Conservation (phyloP, 2,113 vertebrate species). For the Scomber japonicus region DNA sequence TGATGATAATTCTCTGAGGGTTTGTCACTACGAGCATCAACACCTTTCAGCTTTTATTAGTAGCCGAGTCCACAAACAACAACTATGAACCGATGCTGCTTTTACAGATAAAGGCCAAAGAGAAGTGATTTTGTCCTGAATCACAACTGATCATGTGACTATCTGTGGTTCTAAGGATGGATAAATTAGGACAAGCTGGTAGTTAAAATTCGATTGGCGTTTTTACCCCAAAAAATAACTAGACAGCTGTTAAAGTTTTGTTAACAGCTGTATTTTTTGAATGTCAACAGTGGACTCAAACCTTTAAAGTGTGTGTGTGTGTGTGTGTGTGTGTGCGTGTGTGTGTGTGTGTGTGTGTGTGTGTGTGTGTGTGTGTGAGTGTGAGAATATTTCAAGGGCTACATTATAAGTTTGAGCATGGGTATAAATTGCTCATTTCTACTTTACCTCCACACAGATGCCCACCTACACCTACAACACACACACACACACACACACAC, state of each 20-base stretch:
- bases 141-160: neutral
- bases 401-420: slow-evolving; percentile 7
- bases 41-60: neutral
- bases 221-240: neutral
- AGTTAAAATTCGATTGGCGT: neutral
- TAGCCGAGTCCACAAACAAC: neutral
- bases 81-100: neutral
- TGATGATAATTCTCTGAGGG: too few species aligned
- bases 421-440: slow-evolving; percentile 11
- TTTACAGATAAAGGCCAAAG: neutral
- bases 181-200: neutral
- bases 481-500: too few species aligned
- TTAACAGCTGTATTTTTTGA: neutral
- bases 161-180: neutral
- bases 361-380: slow-evolving; percentile 1
- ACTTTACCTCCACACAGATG: slow-evolving; percentile 39
- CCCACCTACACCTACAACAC: slow-evolving; percentile 30
- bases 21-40: too few species aligned
- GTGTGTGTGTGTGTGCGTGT: neutral
- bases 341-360: slow-evolving; percentile 1
- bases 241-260: slow-evolving; percentile 15
- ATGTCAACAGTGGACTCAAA: neutral
- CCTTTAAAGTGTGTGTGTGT: neutral
- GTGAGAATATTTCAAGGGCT: slow-evolving; percentile 3
- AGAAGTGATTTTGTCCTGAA: too few species aligned